Base-by-base conservation (phyloP, 2,113 vertebrate genomes). In the Plecturocebus donacophilus region DNA sequence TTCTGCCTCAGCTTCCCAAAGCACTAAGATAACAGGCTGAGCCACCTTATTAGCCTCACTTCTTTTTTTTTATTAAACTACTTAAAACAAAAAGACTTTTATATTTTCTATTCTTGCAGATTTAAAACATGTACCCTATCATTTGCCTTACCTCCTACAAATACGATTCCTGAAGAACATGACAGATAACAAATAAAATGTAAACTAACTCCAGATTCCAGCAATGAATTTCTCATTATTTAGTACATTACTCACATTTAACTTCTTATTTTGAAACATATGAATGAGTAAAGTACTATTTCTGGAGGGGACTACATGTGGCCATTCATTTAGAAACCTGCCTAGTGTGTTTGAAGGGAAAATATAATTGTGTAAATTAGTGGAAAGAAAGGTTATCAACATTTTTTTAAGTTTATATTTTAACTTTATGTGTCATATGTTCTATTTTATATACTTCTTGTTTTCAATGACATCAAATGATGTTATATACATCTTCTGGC, bases 241-340 rank as follows among this genome's bases (percentile, higher is more conserved):
- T 17, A 86, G 12, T 38, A 49, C 9, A 77, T 83, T 94, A 76
- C 6, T 95, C 84, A 87, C 49, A 81, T 90, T 83, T 91, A 91
- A 85, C 38, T 49, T 91, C 66, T 94, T 17, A 30, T 66, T 94
- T 91, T 92, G 54, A 47, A 23, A 45, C 32, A 79, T 75, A 82
- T 71, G 23, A 83, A 80, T 95, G 17, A 93, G 49, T 64, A 92
- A 90, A 93, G 54, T 66, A n/a, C 30, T 81, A 6, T 75, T 79
- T 82, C 92, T 96, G 5, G 58, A 88, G 68, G 56, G 3, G 20
- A 94, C 91, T 96, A 35, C 76, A 97, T 97, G 87, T 81, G 93
- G 49, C 40, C 5, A 0, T 58, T 47, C 38, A 42, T 56, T 58
- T 84, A 68, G 54, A 81, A 52, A 56, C 1, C 20, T 52, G 2